Conservation (phyloP, 2,113 vertebrate species). For the Actinemys pallida region DNA sequence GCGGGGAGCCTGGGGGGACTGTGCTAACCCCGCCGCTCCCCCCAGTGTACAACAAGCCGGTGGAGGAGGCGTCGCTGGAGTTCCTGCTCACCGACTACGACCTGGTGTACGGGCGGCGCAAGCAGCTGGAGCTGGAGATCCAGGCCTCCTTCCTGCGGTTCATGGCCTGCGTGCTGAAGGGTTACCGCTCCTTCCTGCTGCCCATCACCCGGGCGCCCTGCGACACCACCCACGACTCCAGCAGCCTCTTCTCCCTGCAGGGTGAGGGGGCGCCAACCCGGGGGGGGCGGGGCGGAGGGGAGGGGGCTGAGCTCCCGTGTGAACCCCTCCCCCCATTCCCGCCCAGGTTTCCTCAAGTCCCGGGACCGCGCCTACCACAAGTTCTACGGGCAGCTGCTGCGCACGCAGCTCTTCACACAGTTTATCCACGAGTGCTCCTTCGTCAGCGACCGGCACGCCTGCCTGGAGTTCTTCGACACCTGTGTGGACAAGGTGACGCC, state of each 20-base stretch:
- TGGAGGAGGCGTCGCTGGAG: constrained; percentile 92
- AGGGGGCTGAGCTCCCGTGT: neutral
- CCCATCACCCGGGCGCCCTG: constrained; percentile 90
- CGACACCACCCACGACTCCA: constrained; percentile 85
- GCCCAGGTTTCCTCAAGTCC: constrained; percentile 90
- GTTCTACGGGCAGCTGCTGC: constrained; percentile 88
- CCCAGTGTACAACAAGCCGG: constrained; percentile 87
- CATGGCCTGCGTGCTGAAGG: constrained; percentile 90
- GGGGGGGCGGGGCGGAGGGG: rapidly evolving
- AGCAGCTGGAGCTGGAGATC: constrained; percentile 93
- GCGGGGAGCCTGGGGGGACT: neutral
- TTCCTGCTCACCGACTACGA: constrained; percentile 93
- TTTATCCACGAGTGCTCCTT: constrained; percentile 97
- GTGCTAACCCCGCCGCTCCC: rapidly evolving
- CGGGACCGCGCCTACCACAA: constrained; percentile 91
- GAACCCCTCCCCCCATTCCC: rapidly evolving
- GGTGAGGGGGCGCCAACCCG: constrained; percentile 66
- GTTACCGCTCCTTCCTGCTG: constrained; percentile 89
- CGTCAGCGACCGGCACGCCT: constrained; percentile 89
- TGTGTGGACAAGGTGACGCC: constrained; percentile 89
- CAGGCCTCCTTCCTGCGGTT: constrained; percentile 92
- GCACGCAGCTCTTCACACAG: constrained; percentile 95
- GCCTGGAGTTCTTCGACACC: constrained; percentile 94
- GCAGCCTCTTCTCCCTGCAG: constrained; percentile 91
- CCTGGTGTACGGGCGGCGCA: constrained; percentile 88